Base-by-base conservation (phyloP, 1,140 invertebrate genomes). In the Leptinotarsa undecemlineata region DNA sequence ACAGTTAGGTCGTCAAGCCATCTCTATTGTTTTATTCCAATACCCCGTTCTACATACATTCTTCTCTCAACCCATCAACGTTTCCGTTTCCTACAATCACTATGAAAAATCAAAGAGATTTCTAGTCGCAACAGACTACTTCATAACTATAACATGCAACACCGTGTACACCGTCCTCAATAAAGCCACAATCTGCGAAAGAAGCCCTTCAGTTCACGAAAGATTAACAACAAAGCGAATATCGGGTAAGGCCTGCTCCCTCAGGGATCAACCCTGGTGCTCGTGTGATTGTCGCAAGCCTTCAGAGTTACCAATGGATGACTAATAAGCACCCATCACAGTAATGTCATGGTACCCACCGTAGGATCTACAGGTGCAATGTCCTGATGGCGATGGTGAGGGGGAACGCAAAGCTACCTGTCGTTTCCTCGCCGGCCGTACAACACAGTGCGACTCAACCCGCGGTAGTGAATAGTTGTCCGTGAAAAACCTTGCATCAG, bases 261-360 rank as follows among this genome's bases (percentile, higher is more conserved):
- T 48, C 68, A 69, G 48, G 68, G 68, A 69, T 69, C 33, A 14
- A 42, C 42, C 48, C 48, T 51, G 68, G 68, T 51, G 23, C 68
- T 69, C 17, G 71, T 75, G 81, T 82, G 81, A 79, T 82, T 81
- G 81, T 81, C 79, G 74, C 81, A 78, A 82, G 72, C 76, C 68
- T 71, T 15, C 51, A 74, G 74, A 73, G 74, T 71, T 78, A 73
- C 76, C 64, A 75, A 71, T 78, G 63, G 77, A 83, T 83, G 82
- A 83, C 81, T 83, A 83, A 83, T 82, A 82, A 80, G 76, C 77
- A 75, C 81, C 79, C 80, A 82, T 76, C 77, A 76, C 72, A 76
- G 71, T 76, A 79, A 78, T 82, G 82, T 83, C 80, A 83, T 78
- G 82, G 82, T 83, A 75, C 76, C 76, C 72, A 79, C 72, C 79